Evolutionary conservation across 92 coral and sea anemone species (phyloP).

Genomic region (Metridium senile): DNA sequence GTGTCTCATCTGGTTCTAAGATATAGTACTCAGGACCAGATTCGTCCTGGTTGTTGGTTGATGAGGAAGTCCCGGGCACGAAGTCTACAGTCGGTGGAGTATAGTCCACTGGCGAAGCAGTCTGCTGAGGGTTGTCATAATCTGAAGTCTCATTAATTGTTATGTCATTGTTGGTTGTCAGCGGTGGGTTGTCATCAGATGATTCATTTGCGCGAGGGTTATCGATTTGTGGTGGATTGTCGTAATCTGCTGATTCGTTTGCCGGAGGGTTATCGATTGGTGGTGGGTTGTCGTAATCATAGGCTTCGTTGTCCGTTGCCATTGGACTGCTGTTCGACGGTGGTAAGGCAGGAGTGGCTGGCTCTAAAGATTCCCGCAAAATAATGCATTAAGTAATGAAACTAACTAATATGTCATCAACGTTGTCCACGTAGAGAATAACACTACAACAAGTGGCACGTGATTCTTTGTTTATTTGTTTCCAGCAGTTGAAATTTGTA

Average conservation of each 20-base stretch:
- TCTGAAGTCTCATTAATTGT: neutral
- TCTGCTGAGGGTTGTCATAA: conserved; percentile 15
- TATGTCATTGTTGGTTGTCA: neutral
- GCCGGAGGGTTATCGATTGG: neutral
- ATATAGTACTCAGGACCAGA: neutral
- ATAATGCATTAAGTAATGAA: no score
- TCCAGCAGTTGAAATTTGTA: no score
- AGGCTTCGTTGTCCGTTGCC: neutral
- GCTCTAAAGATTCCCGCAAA: no score
- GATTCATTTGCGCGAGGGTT: no score
- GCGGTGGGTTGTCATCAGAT: neutral
- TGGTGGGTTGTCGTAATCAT: conserved; percentile 23
- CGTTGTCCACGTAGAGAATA: no score
- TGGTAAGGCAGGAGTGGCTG: neutral
- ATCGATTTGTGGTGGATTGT: conserved; percentile 10
- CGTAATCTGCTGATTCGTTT: conserved; percentile 4
- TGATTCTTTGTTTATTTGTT: no score
- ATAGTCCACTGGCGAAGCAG: neutral
- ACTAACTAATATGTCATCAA: no score
- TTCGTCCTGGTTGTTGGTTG: neutral
- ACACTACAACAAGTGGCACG: no score
- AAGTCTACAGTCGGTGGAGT: neutral
- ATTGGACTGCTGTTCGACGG: neutral
- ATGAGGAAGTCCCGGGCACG: neutral
- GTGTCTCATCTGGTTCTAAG: neutral